Evolutionary conservation across 2,797 vertebrate genomes (phyloP).

Genomic region (Peromyscus attwateri): DNA sequence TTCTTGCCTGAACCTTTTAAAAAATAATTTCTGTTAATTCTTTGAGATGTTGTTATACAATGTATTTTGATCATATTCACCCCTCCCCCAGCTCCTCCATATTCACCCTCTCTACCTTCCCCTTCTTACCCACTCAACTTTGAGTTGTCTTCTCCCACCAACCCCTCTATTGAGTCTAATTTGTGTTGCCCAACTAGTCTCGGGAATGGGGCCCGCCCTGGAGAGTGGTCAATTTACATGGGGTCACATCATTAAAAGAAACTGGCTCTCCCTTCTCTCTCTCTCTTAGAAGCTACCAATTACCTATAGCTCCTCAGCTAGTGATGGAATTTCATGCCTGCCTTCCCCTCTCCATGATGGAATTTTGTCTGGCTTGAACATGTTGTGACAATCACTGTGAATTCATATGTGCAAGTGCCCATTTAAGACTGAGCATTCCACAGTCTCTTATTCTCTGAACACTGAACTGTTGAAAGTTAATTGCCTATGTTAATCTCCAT

Average conservation of each 20-base stretch:
- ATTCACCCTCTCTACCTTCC: not conserved
- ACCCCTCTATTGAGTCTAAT: not conserved
- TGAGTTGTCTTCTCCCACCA: not conserved
- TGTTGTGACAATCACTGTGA: not conserved
- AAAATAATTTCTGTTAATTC: not conserved
- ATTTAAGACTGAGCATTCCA: not conserved
- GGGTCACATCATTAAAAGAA: not conserved
- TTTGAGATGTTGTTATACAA: not conserved
- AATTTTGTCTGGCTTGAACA: not conserved
- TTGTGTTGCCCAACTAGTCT: not conserved
- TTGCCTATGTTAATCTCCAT: not conserved
- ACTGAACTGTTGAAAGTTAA: not conserved
- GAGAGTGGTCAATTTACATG: not conserved
- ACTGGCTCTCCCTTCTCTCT: not conserved
- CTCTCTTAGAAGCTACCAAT: not conserved
- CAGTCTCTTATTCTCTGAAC: not conserved
- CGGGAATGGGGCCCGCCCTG: not conserved
- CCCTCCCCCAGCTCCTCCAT: not conserved
- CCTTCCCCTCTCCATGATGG: not conserved
- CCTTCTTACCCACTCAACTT: not conserved
- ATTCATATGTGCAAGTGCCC: not conserved
- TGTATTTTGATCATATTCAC: not conserved
- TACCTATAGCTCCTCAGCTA: not conserved
- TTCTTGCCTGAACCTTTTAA: not conserved
- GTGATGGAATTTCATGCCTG: not conserved